phyloP scores from a whole-genome alignment of 2,113 vertebrate species.

The Tupaia chinensis region DNA sequence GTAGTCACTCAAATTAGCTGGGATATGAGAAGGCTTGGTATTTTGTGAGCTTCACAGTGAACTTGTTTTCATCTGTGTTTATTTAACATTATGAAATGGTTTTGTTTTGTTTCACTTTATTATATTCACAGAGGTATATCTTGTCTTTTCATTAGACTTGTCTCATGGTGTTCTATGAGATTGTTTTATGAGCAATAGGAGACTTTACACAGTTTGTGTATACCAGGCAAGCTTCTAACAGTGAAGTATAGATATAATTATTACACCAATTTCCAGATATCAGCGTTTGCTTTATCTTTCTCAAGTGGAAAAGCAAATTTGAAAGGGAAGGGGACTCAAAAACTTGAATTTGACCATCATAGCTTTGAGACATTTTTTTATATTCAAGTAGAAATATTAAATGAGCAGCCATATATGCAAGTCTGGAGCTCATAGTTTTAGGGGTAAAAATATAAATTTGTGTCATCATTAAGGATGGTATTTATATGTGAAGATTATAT shows the following conservation, averaged over 20 bases:
- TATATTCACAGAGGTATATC: background rate
- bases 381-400: background rate
- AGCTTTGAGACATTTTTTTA: conserved; percentile 17
- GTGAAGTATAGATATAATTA: background rate
- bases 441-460: background rate
- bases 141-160: conserved; percentile 8
- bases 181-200: background rate
- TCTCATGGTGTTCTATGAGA: background rate
- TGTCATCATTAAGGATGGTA: background rate
- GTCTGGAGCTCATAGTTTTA: background rate
- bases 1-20: background rate
- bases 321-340: background rate
- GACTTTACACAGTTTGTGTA: background rate
- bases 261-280: background rate
- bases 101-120: conserved; percentile 40
- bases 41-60: conserved; percentile 33
- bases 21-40: background rate
- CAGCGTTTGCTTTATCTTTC: background rate
- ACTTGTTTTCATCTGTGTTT: background rate
- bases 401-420: background rate
- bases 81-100: background rate
- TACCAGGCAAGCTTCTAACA: background rate
- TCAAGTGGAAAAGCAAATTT: background rate
- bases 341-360: background rate
- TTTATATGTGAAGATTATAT: background rate